These are phyloP conservation scores for Fulmarus glacialis DNA, from an alignment of 2,113 vertebrate genomes.

Conservation along the genomic window DNA sequence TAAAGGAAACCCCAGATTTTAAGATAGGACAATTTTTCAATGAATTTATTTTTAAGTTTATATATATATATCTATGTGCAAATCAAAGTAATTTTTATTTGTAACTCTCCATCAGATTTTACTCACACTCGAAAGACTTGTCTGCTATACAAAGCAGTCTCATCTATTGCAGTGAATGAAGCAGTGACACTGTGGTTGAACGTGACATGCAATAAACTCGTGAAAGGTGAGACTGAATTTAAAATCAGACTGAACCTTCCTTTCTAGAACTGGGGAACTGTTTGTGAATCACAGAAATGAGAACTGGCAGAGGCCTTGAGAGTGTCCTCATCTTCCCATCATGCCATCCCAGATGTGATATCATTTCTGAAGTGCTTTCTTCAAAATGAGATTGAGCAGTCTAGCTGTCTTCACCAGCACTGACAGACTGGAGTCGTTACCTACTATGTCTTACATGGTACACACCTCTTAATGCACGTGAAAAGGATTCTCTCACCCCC, in stretches of 20 bases:
- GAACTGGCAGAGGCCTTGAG: neutral
- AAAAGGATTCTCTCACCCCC: neutral
- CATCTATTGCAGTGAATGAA: neutral
- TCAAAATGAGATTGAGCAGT: neutral
- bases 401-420: neutral
- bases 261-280: neutral
- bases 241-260: neutral
- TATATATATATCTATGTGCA: neutral
- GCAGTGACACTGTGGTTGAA: neutral
- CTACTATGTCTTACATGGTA: neutral
- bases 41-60: neutral
- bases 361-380: neutral
- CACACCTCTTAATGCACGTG: neutral
- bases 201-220: neutral
- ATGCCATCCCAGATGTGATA: neutral
- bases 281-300: neutral
- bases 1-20: conserved; percentile 28
- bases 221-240: neutral
- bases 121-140: neutral
- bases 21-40: neutral
- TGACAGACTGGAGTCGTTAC: neutral
- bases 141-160: conserved; percentile 15
- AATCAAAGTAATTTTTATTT: conserved; percentile 22
- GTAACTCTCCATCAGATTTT: conserved; percentile 21
- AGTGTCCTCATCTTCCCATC: neutral